Base-by-base conservation (phyloP, 1,140 invertebrate genomes). In the Drepana arcuata region DNA sequence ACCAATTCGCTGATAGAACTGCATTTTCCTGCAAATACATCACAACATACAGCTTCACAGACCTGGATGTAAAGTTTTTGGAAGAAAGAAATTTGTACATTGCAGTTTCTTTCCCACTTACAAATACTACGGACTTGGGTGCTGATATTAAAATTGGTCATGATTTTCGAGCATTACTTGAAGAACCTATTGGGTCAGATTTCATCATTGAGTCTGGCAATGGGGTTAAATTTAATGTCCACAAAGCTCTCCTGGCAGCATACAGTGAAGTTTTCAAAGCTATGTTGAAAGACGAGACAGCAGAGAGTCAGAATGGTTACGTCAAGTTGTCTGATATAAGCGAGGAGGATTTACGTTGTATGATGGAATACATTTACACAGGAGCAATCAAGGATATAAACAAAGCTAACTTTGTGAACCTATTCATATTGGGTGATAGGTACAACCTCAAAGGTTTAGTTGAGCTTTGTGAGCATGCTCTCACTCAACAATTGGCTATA, bases 201-300 rank as follows among this genome's bases (percentile, higher is more conserved):
- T 82, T 80, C 37, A 62, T 56, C 1, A 74, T 82, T 46, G 73
- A 75, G 48, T 72, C 64, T 26, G 38, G 45, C 7, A 73, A 80
- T 50, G 75, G 72, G 9, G 38, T 33, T 14, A 67, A 71, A 44
- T 82, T 77, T 32, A 27, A 52, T 31, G 72, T 77, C 2, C 78
- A 82, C 33, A 72, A 69, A 45, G 24, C 50, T 5, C 32, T 82
- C n/a, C 30, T 82, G 4, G 48, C 52, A 15, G 55, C 55, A 0
- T 50, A 65, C 25, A 80, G 78, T 45, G 73, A 80, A 18, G 78
- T 82, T 6, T 82, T 82, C 33, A 74, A 65, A 43, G 78, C 78
- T 21, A 82, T 82, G 78, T 51, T 82, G 0, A 77, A 65, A 52
- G 70, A 74, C 14, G 72, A 77, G 12, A 80, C 68, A 4, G 71